Evolutionary conservation across 2,797 vertebrate species (phyloP), one percentile per base, ranked within the genome.

Genomic region (Takifugu rubripes): DNA sequence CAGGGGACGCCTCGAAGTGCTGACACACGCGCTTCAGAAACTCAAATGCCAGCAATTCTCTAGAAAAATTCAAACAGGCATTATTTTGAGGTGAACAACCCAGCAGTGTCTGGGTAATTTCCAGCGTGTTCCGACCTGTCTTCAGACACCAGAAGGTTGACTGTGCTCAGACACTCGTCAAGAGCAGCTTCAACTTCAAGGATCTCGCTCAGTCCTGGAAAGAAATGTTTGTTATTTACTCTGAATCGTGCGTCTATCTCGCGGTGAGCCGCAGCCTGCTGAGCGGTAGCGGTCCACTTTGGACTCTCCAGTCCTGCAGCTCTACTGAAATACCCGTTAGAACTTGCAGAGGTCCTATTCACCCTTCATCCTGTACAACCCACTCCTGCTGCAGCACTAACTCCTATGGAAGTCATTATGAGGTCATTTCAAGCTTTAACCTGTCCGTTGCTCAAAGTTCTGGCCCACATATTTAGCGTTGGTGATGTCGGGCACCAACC

Each of bases 41-140:
- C 64, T 92, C 88, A 89, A 97, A 94, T 2, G 91, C 93, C 81
- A 94, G 60, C 59, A 53, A 71, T 77, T 95, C 94, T 89, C 97
- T 99, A 73, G 61, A 59, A 72, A 58, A 69, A 81, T 50, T 21
- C 58, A 54, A 74, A 59, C 9, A 60, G 2, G 54, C 49, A 54
- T 52, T 17, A 61, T 27, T 61, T 55, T 56, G 8, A 59, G 16
- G 3, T 53, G 1, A 15, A 40, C 4, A 2, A 31, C 8, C 58
- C 1, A 11, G 10, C 17, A 21, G n/a, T 25, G 24, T 54, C 31
- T 33, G 21, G 6, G 8, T n/a, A 6, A 29, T 44, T 6, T 46
- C 26, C 5, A 5, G 0, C 24, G 3, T 54, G 27, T 60, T 33
- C 45, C 21, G 92, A 97, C 96, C 95, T 96, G 70, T 91, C 81